Evolutionary conservation across 1,140 invertebrate species (phyloP).

Genomic region (Drosophila pectinifera): DNA sequence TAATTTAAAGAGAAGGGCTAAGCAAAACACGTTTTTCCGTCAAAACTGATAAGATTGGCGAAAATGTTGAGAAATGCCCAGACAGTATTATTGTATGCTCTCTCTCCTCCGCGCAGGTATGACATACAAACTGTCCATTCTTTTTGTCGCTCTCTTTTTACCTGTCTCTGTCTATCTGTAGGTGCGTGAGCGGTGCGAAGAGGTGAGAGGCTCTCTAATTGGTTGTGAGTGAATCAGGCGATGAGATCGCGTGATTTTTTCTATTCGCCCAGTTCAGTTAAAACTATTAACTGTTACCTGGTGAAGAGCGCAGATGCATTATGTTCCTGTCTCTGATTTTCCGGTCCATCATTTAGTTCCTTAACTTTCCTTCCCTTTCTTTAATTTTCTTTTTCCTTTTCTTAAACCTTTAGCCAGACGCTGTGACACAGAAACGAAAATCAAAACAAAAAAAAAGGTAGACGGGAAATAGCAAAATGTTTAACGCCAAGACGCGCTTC

Average conservation of each 20-base stretch:
- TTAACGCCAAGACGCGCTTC: conserved; percentile 55
- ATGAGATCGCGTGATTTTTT: conserved; percentile 78
- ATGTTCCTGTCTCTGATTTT: not conserved
- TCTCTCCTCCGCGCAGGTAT: conserved; percentile 8
- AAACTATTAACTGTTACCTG: conserved; percentile 56
- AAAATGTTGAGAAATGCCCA: conserved; percentile 21
- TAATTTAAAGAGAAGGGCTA: conserved; percentile 18
- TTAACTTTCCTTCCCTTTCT: not conserved
- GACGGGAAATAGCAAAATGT: conserved; percentile 45
- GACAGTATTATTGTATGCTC: conserved; percentile 22
- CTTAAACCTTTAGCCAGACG: conserved; percentile 21
- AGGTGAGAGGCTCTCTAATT: conserved; percentile 59
- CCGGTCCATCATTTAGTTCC: not conserved
- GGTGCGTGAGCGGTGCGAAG: conserved; percentile 13
- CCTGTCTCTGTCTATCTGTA: conserved; percentile 15
- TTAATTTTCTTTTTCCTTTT: conserved; percentile 4
- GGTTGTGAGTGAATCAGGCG: conserved; percentile 70
- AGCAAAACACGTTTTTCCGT: conserved; percentile 6
- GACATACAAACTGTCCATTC: conserved; percentile 11
- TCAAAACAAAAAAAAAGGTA: not conserved
- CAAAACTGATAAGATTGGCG: conserved; percentile 22
- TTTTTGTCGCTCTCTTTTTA: conserved; percentile 7
- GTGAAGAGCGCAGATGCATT: conserved; percentile 7
- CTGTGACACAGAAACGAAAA: conserved; percentile 58
- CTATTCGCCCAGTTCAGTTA: conserved; percentile 2